Evolutionary conservation across 2,888 invertebrate species (phyloP).

Genomic region (Blomia tropicalis): DNA sequence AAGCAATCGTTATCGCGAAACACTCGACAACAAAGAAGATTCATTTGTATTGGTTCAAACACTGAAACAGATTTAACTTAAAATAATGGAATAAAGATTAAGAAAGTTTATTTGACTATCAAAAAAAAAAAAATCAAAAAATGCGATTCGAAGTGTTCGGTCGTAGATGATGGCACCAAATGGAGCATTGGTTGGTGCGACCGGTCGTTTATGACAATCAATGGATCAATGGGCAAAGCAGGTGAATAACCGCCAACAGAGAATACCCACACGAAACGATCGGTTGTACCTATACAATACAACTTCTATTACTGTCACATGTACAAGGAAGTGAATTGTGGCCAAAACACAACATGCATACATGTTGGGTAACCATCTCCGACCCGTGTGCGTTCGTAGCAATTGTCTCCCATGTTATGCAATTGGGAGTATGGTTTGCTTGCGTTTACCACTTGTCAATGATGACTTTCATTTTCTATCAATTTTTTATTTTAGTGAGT

Average conservation of each 20-base stretch:
- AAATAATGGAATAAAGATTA: no score
- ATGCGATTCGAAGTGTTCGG: background rate
- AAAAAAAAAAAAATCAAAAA: background rate
- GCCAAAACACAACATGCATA: no score
- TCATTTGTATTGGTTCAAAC: background rate
- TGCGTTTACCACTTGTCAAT: background rate
- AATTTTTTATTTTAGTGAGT: background rate
- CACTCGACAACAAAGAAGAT: background rate
- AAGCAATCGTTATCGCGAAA: constrained; percentile 7
- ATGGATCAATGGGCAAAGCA: constrained; percentile 12
- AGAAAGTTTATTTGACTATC: no score
- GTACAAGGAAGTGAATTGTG: background rate
- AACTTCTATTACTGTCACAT: background rate
- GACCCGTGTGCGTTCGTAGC: background rate
- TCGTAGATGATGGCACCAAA: background rate
- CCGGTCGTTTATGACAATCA: background rate
- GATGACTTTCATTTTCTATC: background rate
- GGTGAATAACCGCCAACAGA: constrained; percentile 11
- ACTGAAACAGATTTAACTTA: no score
- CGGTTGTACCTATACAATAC: background rate
- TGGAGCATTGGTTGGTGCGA: background rate
- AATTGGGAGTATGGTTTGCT: background rate
- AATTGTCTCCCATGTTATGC: background rate
- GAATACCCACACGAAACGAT: background rate
- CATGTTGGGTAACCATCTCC: no score